Evolutionary conservation across 2,113 vertebrate species (phyloP).

Genomic region (Corythaixoides concolor): DNA sequence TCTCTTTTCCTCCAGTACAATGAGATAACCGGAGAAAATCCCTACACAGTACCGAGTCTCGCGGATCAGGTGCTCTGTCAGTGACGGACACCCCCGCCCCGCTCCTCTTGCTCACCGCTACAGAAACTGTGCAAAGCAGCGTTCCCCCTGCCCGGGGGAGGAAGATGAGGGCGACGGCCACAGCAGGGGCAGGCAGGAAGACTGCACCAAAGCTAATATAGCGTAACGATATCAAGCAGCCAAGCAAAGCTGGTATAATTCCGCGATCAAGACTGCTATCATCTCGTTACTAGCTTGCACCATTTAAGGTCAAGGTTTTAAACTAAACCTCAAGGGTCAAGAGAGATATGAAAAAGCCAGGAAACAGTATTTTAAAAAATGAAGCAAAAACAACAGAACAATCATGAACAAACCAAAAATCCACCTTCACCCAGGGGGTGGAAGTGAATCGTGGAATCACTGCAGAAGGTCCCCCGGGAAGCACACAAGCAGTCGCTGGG

Average conservation of each 20-base stretch:
- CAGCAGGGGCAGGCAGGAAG: background rate
- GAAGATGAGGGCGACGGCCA: background rate
- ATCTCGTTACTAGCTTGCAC: background rate
- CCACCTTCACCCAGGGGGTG: no score
- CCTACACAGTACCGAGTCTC: accelerated
- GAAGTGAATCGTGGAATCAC: background rate
- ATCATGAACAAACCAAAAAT: background rate
- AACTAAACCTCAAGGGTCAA: background rate
- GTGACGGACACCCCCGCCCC: background rate
- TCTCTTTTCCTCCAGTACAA: background rate
- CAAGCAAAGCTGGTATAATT: background rate
- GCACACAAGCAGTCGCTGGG: background rate
- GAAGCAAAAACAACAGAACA: background rate
- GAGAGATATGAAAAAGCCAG: background rate
- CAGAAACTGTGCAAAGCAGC: background rate
- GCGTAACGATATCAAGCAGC: background rate
- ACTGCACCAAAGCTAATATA: background rate
- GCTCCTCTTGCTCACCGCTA: background rate
- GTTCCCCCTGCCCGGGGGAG: background rate
- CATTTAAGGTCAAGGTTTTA: background rate
- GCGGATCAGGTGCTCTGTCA: background rate
- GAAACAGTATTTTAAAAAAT: background rate
- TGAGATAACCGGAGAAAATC: background rate
- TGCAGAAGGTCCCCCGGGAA: background rate
- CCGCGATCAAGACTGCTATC: background rate